Conservation (phyloP, 2,113 vertebrate species). For the Cryptomyrus ogoouensis region DNA sequence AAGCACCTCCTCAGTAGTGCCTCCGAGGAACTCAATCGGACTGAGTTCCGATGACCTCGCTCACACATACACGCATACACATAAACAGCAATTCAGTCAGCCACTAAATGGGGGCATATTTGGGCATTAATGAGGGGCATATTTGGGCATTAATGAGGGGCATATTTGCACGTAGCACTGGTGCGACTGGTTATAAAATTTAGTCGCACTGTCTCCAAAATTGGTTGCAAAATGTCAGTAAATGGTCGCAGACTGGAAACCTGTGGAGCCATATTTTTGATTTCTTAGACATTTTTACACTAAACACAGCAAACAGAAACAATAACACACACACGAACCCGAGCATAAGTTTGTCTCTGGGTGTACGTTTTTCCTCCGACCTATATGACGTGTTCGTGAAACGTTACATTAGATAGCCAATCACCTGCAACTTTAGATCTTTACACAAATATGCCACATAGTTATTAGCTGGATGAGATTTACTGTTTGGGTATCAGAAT, state of each 20-base stretch:
- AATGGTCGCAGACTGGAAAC: neutral
- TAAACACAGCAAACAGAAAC: neutral
- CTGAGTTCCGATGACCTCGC: neutral
- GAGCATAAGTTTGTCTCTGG: neutral
- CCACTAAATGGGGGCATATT: neutral
- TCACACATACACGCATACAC: neutral
- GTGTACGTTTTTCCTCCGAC: neutral
- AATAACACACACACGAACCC: neutral
- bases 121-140: neutral
- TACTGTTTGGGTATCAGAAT: neutral
- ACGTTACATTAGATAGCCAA: neutral
- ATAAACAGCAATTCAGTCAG: neutral
- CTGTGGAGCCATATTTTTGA: neutral
- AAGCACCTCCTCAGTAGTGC: no score
- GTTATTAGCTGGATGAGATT: neutral
- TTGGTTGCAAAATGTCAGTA: neutral
- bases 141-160: neutral
- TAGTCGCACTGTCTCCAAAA: neutral
- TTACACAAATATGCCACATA: neutral
- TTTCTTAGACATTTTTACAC: neutral
- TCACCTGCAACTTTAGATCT: neutral
- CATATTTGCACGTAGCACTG: no score
- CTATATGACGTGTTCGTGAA: neutral
- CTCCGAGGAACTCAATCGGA: no score
- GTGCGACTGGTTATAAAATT: no score